Evolutionary conservation across 2,888 invertebrate genomes (phyloP), one percentile per base, ranked within the genome.

Genomic region (Synergus umbraculus): DNA sequence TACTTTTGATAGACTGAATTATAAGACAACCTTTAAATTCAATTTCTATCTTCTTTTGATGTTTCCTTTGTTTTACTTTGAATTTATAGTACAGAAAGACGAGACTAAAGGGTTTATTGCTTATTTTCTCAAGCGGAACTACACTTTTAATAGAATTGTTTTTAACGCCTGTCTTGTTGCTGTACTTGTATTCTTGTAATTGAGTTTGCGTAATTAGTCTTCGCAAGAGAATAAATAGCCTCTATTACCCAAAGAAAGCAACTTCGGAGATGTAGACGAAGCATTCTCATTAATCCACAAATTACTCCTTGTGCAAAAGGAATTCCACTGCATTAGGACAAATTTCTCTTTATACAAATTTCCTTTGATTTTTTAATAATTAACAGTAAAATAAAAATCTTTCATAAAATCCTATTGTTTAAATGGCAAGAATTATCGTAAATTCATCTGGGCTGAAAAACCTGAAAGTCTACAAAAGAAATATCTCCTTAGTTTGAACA

Each of bases 191-290:
- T 49, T 69, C 69, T 49, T 69, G 69, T 69, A 69, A 69, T 69
- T 69, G 49, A 69, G 69, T 69, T 69, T 69, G 49, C 69, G 69
- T 69, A 69, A 69, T 69, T 69, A 69, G 69, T 69, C 69, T 69
- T 69, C n/a, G 46, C 69, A 37, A 29, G 69, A 69, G 69, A 69
- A 69, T 69, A 49, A 69, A 69, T 69, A 69, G 69, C 49, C 49
- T 49, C 69, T 29, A 49, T 69, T 69, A 49, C 69, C 69, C 37
- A 37, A 69, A 69, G 69, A 69, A 69, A 49, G 69, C 29, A 46
- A 37, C 69, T 46, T 69, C 15, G 69, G 44, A 46, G 69, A 69
- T 69, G 69, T 49, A 69, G 49, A 69, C 69, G 46, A 13, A 69
- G 69, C 29, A 69, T 69, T 69, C 69, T 46, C 69, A 69, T 69